Percentiles rank a stretch among this genome's conserved stretches.
Evolutionary conservation across 37 sponge, comb jelly and placozoan species (phyloP).

Genomic region (Mnemiopsis leidyi): DNA sequence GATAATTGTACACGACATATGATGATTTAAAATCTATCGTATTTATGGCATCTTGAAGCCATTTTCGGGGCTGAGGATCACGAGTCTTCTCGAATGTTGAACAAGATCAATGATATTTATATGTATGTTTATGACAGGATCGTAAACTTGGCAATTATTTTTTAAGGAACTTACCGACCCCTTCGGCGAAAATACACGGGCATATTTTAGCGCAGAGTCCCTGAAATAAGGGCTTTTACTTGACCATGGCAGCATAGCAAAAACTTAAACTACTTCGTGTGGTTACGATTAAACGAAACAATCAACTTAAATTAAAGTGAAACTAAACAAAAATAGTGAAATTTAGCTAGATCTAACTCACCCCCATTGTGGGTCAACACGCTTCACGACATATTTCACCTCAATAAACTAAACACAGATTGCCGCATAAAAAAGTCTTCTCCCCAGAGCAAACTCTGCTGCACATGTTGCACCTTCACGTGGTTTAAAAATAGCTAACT

Average conservation of each 20-base stretch:
- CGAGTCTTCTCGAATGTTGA: too few relatives aligned
- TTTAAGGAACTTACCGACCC: not conserved
- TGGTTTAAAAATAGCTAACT: not conserved
- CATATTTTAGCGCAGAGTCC: not conserved
- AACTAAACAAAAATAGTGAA: not conserved
- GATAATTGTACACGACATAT: too few relatives aligned
- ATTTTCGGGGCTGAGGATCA: too few relatives aligned
- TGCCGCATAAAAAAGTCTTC: not conserved
- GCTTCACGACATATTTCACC: not conserved
- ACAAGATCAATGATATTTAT: too few relatives aligned
- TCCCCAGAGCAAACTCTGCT: not conserved
- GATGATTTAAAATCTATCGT: too few relatives aligned
- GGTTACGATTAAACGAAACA: too few relatives aligned
- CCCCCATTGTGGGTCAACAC: not conserved
- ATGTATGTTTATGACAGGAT: too few relatives aligned
- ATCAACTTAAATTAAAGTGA: not conserved
- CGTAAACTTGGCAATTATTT: too few relatives aligned
- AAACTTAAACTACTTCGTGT: too few relatives aligned
- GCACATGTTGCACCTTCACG: not conserved
- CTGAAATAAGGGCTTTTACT: too few relatives aligned
- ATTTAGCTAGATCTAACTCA: not conserved
- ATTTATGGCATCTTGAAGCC: too few relatives aligned
- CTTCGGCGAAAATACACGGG: constrained; percentile 32
- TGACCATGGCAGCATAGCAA: too few relatives aligned
- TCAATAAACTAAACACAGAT: not conserved